Base-by-base conservation (phyloP, 2,797 vertebrate species). In the Holocentrus rufus region DNA sequence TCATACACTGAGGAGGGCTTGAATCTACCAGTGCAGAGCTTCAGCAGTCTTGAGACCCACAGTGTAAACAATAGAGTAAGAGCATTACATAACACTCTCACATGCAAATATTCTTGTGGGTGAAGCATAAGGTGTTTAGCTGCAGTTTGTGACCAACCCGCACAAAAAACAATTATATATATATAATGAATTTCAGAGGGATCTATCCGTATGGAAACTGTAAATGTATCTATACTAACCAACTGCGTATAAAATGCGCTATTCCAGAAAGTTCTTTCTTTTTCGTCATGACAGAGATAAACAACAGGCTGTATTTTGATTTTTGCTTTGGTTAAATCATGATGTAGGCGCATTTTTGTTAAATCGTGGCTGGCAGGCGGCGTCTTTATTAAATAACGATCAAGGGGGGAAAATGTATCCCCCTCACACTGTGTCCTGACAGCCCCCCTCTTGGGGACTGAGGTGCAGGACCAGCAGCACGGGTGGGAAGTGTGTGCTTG, bases 401-500 rank as follows among this genome's bases (percentile, higher is more conserved):
- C 18, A 42, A 44, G 11, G 9, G 25, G 4, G 9, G n/a, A 7
- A 5, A 31, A 47, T 60, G 52, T 60, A 34, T 47, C 50, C 13
- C 22, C 10, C 62, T 50, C 31, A 54, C 63, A 9, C 44, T 47
- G 5, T 6, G 60, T 47, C 23, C 60, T 30, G 44, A 31, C 60
- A 56, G 14, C 23, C n/a, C 72, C n/a, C 82, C 78, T 73, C 56
- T 53, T 57, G 17, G 2, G 49, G 60, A 46, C 3, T 66, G 30
- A 27, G 58, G 55, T 46, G 31, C 82, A 84, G 85, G 61, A 81
- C 77, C 71, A 63, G 81, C 76, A 74, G 85, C 88, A 87, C 84
- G 82, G 56, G 90, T 81, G 81, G 91, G 77, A 84, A 57, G 83
- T 76, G 93, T 89, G 93, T 91, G 90, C 90, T 91, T 87, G 94